Evolutionary conservation across 1,140 invertebrate genomes (phyloP).

Genomic region (Semibalanus balanoides): DNA sequence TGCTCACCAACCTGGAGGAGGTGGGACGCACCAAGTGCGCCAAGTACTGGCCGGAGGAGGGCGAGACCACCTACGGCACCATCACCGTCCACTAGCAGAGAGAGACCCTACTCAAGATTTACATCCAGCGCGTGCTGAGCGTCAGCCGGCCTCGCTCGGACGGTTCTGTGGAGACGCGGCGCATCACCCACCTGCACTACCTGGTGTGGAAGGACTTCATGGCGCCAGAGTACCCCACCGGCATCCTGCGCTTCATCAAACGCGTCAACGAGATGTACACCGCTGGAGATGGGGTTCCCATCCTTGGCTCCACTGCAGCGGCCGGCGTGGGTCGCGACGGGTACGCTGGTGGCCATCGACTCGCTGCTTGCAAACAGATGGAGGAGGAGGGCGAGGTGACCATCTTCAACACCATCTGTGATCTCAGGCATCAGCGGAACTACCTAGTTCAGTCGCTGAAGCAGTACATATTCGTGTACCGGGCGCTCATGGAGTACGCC

Average conservation of each 20-base stretch:
- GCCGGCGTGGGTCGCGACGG: slow-evolving; percentile 84
- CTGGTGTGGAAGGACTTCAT: slow-evolving; percentile 90
- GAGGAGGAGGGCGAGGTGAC: slow-evolving; percentile 62
- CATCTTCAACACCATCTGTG: slow-evolving; percentile 79
- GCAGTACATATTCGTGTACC: slow-evolving; percentile 96
- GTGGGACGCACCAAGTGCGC: slow-evolving; percentile 82
- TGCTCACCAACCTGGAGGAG: slow-evolving; percentile 88
- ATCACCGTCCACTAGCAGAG: slow-evolving; percentile 63
- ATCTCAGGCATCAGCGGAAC: slow-evolving; percentile 74
- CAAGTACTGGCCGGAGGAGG: slow-evolving; percentile 81
- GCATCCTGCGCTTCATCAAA: slow-evolving; percentile 77
- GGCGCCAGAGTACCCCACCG: slow-evolving; percentile 78
- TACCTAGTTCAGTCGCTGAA: slow-evolving; percentile 87
- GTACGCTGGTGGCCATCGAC: slow-evolving; percentile 78
- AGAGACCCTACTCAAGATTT: slow-evolving; percentile 54
- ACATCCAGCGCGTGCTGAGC: slow-evolving; percentile 60
- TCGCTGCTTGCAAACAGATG: slow-evolving; percentile 70
- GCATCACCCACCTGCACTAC: slow-evolving; percentile 45
- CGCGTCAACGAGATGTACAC: slow-evolving; percentile 76
- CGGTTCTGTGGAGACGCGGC: slow-evolving; percentile 26
- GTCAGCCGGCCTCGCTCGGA: slow-evolving; percentile 33
- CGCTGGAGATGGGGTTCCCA: slow-evolving; percentile 57
- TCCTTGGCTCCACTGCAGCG: slow-evolving; percentile 82
- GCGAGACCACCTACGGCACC: slow-evolving; percentile 54
- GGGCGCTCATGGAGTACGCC: slow-evolving; percentile 79